phyloP scores from a whole-genome alignment of 2,113 vertebrate genomes.

The Lycocorax pyrrhopterus region DNA sequence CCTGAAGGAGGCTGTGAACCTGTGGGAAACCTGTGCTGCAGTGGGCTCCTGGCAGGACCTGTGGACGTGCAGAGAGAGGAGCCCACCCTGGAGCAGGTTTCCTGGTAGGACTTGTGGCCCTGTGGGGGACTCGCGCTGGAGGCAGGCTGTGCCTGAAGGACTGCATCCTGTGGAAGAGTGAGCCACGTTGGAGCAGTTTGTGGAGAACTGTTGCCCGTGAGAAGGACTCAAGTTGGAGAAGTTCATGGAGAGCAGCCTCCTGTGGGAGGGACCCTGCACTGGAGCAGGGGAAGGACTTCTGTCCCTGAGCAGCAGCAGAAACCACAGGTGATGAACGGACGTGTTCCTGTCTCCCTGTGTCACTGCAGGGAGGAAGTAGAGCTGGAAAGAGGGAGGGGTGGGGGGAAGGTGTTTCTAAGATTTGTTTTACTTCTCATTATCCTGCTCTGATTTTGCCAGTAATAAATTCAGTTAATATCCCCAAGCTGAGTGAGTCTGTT shows the following conservation, averaged over 20 bases:
- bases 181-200: neutral
- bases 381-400: neutral
- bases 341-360: neutral
- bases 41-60: neutral
- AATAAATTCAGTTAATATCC: neutral
- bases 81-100: neutral
- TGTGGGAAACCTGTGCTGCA: neutral
- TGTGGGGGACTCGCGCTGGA: rapidly evolving
- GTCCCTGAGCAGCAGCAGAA: neutral
- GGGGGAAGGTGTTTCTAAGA: neutral
- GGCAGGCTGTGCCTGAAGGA: neutral
- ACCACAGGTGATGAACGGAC: rapidly evolving
- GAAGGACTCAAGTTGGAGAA: neutral
- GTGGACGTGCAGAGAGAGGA: neutral
- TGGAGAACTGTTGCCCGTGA: neutral
- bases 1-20: neutral
- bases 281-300: neutral
- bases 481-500: neutral
- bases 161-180: neutral
- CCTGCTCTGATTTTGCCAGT: neutral
- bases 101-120: neutral
- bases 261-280: neutral
- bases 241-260: neutral
- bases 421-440: neutral
- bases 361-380: neutral